phyloP scores from a whole-genome alignment of 2,797 vertebrate species.

The Falco columbarius region DNA sequence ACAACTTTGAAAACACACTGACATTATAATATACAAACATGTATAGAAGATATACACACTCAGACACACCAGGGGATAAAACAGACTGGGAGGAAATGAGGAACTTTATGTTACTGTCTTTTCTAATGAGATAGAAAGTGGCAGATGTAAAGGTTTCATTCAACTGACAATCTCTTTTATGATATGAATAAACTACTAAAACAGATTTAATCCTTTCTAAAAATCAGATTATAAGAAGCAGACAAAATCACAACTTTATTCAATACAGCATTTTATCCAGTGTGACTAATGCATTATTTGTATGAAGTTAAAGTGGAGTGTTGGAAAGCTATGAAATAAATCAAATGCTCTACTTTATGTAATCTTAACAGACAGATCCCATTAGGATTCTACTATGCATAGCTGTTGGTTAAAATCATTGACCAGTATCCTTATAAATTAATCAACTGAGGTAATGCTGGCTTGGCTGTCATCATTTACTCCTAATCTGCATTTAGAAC shows the following conservation, averaged over 20 bases:
- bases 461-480: constrained; percentile 73
- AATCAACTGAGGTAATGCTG: constrained; percentile 78
- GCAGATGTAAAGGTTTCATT: constrained; percentile 69
- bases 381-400: constrained; percentile 77
- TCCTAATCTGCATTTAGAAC: constrained; percentile 78
- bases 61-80: constrained; percentile 49
- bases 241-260: constrained; percentile 80
- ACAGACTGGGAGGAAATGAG: constrained; percentile 41
- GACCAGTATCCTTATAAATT: constrained; percentile 81
- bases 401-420: constrained; percentile 82
- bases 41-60: constrained; percentile 1
- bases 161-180: constrained; percentile 66
- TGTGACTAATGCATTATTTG: constrained; percentile 82
- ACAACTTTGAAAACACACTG: constrained; percentile 14
- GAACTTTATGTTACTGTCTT: constrained; percentile 50
- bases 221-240: constrained; percentile 78
- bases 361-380: constrained; percentile 81
- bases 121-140: constrained; percentile 67
- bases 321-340: constrained; percentile 81
- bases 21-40: constrained; percentile 18
- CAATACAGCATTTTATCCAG: constrained; percentile 77
- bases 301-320: constrained; percentile 79
- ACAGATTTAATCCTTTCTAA: constrained; percentile 75
- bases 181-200: constrained; percentile 71
- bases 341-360: constrained; percentile 78